Base-by-base conservation (phyloP, 2,113 vertebrate genomes). In the Chaetodon auriga region DNA sequence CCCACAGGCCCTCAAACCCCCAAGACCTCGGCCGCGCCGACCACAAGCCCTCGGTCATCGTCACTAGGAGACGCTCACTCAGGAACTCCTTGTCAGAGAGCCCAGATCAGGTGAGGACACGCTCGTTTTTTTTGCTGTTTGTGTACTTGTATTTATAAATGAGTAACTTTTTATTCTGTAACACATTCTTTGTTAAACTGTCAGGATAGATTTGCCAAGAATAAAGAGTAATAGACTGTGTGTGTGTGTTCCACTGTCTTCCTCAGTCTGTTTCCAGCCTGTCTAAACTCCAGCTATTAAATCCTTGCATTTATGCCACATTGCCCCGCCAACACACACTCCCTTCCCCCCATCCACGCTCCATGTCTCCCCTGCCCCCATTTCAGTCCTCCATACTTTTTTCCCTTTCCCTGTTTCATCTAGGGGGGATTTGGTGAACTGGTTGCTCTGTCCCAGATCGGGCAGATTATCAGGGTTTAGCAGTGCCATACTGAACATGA, bases 41-140 rank as follows among this genome's bases (percentile, higher is more conserved):
- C 61, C 95, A 96, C 90, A 98, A 97, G 55, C 96, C 96, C 4
- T 98, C 98, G 0, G 97, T 99, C 81, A 99, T 99, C 4, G 98
- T 99, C 80, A 98, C 96, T 3, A 96, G 97, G n/a, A 96, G 97
- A 16, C 96, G 97, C 76, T 98, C 97, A 0, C 96, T 96, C 58
- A 96, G 97, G 46, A 96, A 94, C 82, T 95, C 96, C 0, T 90
- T 95, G 68, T 87, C 95, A 0, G 98, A 99, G 48, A 93, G 92
- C 74, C 86, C 95, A 0, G 93, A 95, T 75, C 97, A 98, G 97
- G 98, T 99, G 43, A 7, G 90, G 66, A 2, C 53, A 38, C 3
- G 0, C 43, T 5, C 0, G 11, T 43, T 10, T 35, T 38, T 82
- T 65, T 35, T 61, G 21, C 4, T 16, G 4, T 25, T 19, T 2